Conservation (phyloP, 2,113 vertebrate species). For the Poeciliopsis prolifica region DNA sequence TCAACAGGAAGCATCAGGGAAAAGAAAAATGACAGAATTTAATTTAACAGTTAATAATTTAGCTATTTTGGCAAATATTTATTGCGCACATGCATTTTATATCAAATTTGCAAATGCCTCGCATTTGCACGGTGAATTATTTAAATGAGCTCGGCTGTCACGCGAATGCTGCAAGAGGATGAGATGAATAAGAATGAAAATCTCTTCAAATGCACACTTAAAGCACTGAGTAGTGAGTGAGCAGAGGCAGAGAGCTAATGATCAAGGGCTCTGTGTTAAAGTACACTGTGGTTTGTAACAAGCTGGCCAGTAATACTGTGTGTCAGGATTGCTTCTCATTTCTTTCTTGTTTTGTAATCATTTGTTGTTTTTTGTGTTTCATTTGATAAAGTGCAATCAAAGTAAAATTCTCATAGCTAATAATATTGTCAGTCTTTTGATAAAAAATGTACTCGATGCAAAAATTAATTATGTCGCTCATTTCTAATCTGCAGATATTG, state of each 20-base stretch:
- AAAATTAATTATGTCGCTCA: neutral
- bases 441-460: too few species aligned
- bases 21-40: constrained; percentile 27
- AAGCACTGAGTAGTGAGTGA: constrained; percentile 26
- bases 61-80: constrained; percentile 33
- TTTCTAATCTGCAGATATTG: neutral
- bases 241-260: constrained; percentile 2
- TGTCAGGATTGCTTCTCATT: constrained; percentile 6
- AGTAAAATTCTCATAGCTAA: too few species aligned
- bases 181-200: constrained; percentile 19
- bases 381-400: neutral
- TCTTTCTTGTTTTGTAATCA: constrained; percentile 3
- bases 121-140: constrained; percentile 29
- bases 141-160: constrained; percentile 31
- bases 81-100: constrained; percentile 19
- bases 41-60: constrained; percentile 34
- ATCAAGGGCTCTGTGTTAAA: constrained; percentile 18
- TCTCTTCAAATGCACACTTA: constrained; percentile 32
- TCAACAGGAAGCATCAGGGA: constrained; percentile 1
- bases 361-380: neutral
- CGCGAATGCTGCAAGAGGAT: constrained; percentile 8
- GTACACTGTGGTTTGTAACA: constrained; percentile 33
- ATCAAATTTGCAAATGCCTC: constrained; percentile 44
- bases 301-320: constrained; percentile 3
- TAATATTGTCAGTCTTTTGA: too few species aligned